These are phyloP conservation scores for Dendrolimus houi DNA, from an alignment of 2,888 invertebrate genomes.

Conservation along the genomic window DNA sequence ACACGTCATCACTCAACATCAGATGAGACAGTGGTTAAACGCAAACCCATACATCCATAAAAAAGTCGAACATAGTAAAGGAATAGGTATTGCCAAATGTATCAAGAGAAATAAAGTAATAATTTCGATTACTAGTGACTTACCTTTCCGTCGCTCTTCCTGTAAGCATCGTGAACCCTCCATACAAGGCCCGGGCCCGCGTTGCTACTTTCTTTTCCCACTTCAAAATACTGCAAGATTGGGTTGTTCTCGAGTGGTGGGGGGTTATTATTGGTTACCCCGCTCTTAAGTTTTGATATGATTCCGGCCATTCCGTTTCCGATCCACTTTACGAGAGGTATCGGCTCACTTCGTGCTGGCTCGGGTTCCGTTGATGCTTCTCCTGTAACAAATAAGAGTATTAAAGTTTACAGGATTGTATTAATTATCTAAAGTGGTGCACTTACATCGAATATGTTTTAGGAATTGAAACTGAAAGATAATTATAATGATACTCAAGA, in stretches of 20 bases:
- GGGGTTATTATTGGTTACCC: conserved; percentile 5
- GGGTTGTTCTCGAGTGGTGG: conserved; percentile 82
- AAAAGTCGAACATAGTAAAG: no score
- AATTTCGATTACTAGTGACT: conserved; percentile 27
- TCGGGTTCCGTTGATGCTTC: conserved; percentile 15
- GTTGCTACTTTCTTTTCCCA: conserved; percentile 86
- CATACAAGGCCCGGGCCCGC: conserved; percentile 94
- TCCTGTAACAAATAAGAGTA: conserved; percentile 13
- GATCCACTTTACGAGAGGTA: conserved; percentile 18
- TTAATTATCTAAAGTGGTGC: no score
- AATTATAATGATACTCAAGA: no score
- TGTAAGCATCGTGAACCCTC: conserved; percentile 92
- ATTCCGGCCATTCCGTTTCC: conserved; percentile 39
- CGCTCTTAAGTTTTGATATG: conserved; percentile 37
- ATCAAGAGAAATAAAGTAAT: no score
- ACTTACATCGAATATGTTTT: no score
- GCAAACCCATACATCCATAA: no score
- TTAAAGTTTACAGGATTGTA: neutral
- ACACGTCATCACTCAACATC: no score
- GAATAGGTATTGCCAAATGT: no score
- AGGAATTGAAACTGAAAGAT: no score
- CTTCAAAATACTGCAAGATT: conserved; percentile 90
- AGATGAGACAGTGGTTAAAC: no score
- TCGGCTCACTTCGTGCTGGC: conserved; percentile 15
- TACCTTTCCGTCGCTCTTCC: conserved; percentile 94